A percentile compares a stretch with the other conserved stretches of the same genome.
phyloP scores from a whole-genome alignment of 2,797 vertebrate genomes.

The Microchirus variegatus region DNA sequence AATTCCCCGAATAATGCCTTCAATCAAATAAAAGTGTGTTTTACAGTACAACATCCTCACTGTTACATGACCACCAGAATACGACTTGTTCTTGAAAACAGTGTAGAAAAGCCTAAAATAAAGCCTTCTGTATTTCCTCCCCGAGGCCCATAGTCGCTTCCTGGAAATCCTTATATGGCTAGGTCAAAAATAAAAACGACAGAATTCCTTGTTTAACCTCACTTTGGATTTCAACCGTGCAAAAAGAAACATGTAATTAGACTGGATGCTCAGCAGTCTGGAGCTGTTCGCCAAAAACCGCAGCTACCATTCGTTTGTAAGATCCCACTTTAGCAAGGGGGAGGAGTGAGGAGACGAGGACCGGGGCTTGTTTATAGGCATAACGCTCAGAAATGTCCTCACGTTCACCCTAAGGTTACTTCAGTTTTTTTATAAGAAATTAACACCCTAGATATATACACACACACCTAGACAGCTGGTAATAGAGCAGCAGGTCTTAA shows the following conservation, averaged over 20 bases:
- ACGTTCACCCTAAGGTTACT: conserved; percentile 22
- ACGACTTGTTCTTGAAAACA: conserved; percentile 35
- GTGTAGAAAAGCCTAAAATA: conserved; percentile 47
- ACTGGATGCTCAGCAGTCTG: conserved; percentile 70
- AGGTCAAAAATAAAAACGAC: conserved; percentile 53
- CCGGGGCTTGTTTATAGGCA: conserved; percentile 60
- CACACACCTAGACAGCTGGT: not conserved
- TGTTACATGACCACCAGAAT: conserved; percentile 19
- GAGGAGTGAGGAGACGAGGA: conserved; percentile 56
- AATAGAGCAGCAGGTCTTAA: too few relatives aligned
- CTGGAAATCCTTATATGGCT: conserved; percentile 75
- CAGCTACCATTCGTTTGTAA: conserved; percentile 49
- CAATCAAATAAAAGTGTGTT: not conserved
- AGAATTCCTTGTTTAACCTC: conserved; percentile 74
- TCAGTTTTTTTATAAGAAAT: conserved; percentile 26
- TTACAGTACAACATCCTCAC: not conserved
- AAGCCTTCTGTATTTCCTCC: conserved; percentile 43
- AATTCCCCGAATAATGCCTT: not conserved
- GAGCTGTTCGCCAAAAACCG: conserved; percentile 67
- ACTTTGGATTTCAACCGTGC: conserved; percentile 58
- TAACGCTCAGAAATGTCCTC: conserved; percentile 48
- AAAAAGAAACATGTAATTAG: conserved; percentile 77
- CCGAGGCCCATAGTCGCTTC: conserved; percentile 54
- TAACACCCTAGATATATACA: not conserved
- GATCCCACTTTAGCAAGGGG: conserved; percentile 41